Conservation (phyloP, 2,888 invertebrate genomes). For the Autographa pulchrina region DNA sequence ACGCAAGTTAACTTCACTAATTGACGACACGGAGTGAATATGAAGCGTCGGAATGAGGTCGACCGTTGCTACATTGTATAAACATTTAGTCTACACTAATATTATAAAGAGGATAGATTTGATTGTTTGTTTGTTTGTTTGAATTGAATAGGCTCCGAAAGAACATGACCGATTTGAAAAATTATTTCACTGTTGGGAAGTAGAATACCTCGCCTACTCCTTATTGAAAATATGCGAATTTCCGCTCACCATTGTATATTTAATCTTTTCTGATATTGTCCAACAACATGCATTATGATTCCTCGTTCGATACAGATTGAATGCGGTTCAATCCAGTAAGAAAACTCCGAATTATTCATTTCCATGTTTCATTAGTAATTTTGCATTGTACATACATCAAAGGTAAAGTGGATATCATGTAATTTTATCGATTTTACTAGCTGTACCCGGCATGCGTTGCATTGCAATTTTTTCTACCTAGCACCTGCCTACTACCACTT, state of each 20-base stretch:
- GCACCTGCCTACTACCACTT: no score
- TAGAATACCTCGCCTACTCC: neutral
- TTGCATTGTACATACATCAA: neutral
- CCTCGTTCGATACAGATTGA: neutral
- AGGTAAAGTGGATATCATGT: neutral
- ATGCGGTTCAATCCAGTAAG: neutral
- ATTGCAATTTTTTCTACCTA: no score
- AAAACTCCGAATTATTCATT: neutral
- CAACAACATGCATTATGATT: conserved; percentile 1
- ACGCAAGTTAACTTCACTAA: conserved; percentile 28
- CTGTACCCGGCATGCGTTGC: no score
- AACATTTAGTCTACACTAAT: no score
- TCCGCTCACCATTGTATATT: neutral
- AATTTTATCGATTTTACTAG: neutral
- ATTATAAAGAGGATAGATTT: no score
- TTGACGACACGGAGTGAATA: conserved; percentile 13
- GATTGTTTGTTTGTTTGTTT: no score
- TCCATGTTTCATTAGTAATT: no score
- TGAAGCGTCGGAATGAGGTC: conserved; percentile 14
- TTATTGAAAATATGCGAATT: conserved; percentile 2
- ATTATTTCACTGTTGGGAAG: no score
- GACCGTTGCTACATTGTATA: neutral
- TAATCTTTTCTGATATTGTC: conserved; percentile 6
- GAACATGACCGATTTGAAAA: no score
- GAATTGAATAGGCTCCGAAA: no score